Conservation (phyloP, 2,113 vertebrate genomes). For the Leptobrachium leishanense region DNA sequence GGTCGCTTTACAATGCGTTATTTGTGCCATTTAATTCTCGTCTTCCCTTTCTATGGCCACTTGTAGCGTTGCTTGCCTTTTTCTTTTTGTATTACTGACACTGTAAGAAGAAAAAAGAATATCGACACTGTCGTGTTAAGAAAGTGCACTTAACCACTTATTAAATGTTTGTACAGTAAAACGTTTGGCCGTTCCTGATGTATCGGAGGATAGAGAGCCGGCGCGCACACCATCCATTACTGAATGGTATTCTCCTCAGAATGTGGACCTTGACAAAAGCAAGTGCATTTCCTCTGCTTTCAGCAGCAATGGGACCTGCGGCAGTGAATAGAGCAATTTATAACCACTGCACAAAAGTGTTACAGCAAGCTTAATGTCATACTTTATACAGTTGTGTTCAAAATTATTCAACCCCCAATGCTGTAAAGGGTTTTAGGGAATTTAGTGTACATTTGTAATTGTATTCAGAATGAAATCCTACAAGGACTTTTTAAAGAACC, state of each 20-base stretch:
- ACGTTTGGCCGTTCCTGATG: constrained; percentile 52
- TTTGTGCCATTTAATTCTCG: constrained; percentile 55
- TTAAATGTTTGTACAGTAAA: constrained; percentile 60
- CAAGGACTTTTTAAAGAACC: too few species aligned
- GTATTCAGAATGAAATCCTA: too few species aligned
- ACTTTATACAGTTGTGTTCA: too few species aligned
- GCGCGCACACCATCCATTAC: too few species aligned
- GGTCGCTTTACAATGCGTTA: constrained; percentile 45
- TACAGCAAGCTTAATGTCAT: too few species aligned
- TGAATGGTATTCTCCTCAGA: too few species aligned
- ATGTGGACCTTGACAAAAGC: constrained; percentile 11
- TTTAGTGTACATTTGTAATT: too few species aligned
- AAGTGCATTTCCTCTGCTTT: not conserved
- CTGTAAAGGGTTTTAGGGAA: too few species aligned
- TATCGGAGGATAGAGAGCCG: constrained; percentile 56
- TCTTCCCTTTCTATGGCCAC: constrained; percentile 53
- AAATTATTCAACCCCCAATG: too few species aligned
- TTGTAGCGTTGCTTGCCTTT: constrained; percentile 46
- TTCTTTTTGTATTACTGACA: constrained; percentile 41
- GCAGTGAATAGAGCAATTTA: too few species aligned
- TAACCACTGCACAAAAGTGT: too few species aligned
- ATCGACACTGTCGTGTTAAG: constrained; percentile 55
- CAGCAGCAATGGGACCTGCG: not conserved
- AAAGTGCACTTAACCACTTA: constrained; percentile 68
- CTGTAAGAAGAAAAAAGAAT: constrained; percentile 63